These are phyloP conservation scores for Drymodes brunneopygia DNA, from an alignment of 2,113 vertebrate species.

Conservation along the genomic window DNA sequence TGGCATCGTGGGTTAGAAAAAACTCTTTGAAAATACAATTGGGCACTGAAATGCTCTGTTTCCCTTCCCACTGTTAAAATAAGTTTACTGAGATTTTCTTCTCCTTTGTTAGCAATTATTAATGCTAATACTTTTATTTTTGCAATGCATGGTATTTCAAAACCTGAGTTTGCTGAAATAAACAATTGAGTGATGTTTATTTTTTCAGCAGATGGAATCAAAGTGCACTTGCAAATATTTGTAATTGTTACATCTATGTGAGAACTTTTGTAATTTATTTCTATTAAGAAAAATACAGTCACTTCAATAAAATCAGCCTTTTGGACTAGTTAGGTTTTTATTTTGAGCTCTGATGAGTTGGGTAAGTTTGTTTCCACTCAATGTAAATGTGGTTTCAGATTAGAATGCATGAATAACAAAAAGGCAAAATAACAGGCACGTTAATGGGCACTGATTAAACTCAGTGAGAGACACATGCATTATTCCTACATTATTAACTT, in stretches of 20 bases:
- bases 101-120: not conserved
- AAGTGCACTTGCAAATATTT: not conserved
- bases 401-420: not conserved
- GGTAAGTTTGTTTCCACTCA: not conserved
- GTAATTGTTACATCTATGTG: not conserved
- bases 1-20: not conserved
- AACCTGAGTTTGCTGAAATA: not conserved
- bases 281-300: not conserved
- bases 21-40: not conserved
- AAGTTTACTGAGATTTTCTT: not conserved
- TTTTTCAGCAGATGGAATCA: not conserved
- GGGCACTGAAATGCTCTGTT: not conserved
- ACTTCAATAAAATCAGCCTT: not conserved
- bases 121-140: not conserved
- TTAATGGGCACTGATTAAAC: constrained; percentile 65
- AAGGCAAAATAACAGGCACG: not conserved
- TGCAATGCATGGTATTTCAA: not conserved
- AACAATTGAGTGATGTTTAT: not conserved
- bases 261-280: not conserved
- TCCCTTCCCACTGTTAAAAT: not conserved
- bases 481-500: constrained; percentile 67
- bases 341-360: not conserved
- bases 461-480: constrained; percentile 56
- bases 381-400: not conserved
- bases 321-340: not conserved